phyloP scores from a whole-genome alignment of 1,140 invertebrate genomes.

The Camponotus vicinus region DNA sequence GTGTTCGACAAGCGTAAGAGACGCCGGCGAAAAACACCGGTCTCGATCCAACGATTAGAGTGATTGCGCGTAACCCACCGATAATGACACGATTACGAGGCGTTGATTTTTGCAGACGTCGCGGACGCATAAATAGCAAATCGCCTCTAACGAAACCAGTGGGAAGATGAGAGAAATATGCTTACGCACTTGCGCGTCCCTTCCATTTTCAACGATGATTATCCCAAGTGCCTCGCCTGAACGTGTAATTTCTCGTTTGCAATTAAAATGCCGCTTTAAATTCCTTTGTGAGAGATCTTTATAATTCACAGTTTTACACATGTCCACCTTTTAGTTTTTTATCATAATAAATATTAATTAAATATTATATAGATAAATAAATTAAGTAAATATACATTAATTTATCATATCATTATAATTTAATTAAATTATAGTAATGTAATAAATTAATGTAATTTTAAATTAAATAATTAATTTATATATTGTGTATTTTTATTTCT shows the following conservation, averaged over 20 bases:
- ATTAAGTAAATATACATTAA: too few species aligned
- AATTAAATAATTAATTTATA: too few species aligned
- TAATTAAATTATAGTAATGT: too few species aligned
- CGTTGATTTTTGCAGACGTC: conserved; percentile 38
- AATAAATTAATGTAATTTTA: too few species aligned
- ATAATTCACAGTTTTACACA: background rate
- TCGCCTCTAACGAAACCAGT: background rate
- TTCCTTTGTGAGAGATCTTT: background rate
- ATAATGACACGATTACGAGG: conserved; percentile 45
- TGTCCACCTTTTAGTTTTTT: background rate
- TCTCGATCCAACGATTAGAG: background rate
- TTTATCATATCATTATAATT: too few species aligned
- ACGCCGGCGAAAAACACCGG: conserved; percentile 1
- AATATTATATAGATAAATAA: too few species aligned
- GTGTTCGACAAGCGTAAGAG: background rate
- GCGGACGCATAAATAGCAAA: background rate
- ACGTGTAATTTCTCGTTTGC: background rate
- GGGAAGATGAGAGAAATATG: background rate
- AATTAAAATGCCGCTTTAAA: background rate
- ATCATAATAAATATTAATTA: background rate
- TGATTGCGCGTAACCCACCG: conserved; percentile 52
- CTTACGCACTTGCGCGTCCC: background rate
- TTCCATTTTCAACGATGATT: background rate
- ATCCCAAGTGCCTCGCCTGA: background rate
- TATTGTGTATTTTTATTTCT: too few species aligned